These are phyloP conservation scores for Eupithecia exiguata DNA, from an alignment of 2,888 invertebrate species.

Conservation along the genomic window DNA sequence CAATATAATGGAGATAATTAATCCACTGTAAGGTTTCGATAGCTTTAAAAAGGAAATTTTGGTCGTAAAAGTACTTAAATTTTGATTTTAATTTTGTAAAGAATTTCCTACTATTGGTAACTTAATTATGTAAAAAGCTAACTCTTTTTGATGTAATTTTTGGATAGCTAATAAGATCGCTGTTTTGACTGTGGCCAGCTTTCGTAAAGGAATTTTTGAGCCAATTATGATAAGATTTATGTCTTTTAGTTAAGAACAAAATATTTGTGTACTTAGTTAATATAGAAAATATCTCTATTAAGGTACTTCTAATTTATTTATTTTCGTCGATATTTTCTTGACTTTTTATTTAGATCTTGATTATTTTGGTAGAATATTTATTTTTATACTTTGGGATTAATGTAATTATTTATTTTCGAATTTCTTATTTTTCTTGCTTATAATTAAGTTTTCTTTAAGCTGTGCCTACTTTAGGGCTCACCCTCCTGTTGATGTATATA, in stretches of 20 bases:
- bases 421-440: not conserved
- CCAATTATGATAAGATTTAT: conserved; percentile 10
- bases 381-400: not conserved
- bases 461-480: not conserved
- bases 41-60: not conserved
- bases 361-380: not conserved
- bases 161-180: not conserved
- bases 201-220: not conserved
- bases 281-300: not conserved
- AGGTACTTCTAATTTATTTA: not conserved
- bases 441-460: not conserved
- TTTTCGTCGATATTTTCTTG: not conserved
- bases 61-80: not conserved
- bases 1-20: not conserved
- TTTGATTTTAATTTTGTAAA: not conserved
- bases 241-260: conserved; percentile 10
- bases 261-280: not conserved
- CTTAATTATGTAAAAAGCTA: conserved; percentile 4
- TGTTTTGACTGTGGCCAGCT: conserved; percentile 12
- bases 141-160: conserved; percentile 7
- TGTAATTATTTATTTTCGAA: conserved; percentile 1
- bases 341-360: not conserved
- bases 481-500: not conserved
- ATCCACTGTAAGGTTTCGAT: not conserved
- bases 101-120: not conserved